A percentile compares a stretch with the other conserved stretches of the same genome.
Evolutionary conservation across 2,113 vertebrate species (phyloP).

Genomic region (Otolemur garnettii): DNA sequence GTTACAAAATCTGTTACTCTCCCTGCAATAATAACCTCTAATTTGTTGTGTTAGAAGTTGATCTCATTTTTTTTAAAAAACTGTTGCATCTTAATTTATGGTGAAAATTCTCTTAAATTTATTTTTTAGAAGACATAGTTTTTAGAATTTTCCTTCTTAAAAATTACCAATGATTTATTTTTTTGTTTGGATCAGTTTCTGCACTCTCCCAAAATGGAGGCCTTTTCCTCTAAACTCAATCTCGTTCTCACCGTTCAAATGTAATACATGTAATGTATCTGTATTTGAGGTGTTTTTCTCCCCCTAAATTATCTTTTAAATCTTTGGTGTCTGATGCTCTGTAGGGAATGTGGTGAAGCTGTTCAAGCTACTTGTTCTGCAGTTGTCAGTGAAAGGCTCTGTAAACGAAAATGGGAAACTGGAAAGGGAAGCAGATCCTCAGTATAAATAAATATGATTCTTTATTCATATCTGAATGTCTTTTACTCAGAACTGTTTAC

Average conservation of each 20-base stretch:
- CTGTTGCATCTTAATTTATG: not conserved
- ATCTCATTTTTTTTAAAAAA: not conserved
- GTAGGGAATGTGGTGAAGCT: not conserved
- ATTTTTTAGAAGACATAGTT: not conserved
- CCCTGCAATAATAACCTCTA: not conserved
- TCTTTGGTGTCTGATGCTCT: not conserved
- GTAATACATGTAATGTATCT: not conserved
- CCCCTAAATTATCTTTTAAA: not conserved
- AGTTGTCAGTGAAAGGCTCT: not conserved
- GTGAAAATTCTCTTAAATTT: slow-evolving; percentile 1
- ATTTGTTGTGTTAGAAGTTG: slow-evolving; percentile 18
- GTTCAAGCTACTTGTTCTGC: not conserved
- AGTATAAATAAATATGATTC: not conserved
- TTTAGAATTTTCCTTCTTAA: not conserved
- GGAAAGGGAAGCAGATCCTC: not conserved
- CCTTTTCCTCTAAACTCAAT: not conserved
- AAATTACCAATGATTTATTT: not conserved
- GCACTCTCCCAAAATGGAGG: not conserved
- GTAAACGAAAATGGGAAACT: not conserved
- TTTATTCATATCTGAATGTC: not conserved
- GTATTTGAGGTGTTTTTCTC: not conserved
- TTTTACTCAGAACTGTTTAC: not conserved
- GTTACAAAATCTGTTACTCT: not conserved
- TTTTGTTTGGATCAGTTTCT: not conserved
- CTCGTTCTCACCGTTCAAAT: not conserved